These are phyloP conservation scores for Enteromius fasciolatus DNA, from an alignment of 2,797 vertebrate genomes.

Conservation along the genomic window DNA sequence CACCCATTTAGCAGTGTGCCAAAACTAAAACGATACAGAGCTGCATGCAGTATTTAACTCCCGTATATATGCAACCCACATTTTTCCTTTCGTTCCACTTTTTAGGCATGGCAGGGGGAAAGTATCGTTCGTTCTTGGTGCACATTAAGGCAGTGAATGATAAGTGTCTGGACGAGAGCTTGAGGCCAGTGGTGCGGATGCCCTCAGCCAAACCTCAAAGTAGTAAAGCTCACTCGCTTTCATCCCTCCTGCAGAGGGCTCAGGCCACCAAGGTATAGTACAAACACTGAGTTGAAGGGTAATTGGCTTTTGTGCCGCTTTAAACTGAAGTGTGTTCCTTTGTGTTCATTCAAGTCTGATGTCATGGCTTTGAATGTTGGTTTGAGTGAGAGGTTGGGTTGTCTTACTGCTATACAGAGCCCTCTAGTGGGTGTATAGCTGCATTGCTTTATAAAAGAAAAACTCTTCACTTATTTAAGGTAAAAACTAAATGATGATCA, in stretches of 20 bases:
- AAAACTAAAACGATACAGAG: not conserved
- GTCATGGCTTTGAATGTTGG: not conserved
- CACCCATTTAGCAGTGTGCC: not conserved
- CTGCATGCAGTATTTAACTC: not conserved
- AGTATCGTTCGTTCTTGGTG: constrained; percentile 98
- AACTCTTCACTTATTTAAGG: not conserved
- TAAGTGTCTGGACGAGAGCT: constrained; percentile 87
- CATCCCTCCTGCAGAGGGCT: constrained; percentile 92
- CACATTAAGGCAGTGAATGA: constrained; percentile 96
- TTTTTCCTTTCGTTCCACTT: not conserved
- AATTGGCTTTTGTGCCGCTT: not conserved
- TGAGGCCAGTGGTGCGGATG: constrained; percentile 93
- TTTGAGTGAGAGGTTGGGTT: not conserved
- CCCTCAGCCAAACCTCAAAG: constrained; percentile 88
- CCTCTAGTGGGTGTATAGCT: constrained; percentile 33
- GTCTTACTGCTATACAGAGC: not conserved
- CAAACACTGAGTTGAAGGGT: not conserved
- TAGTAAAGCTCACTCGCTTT: constrained; percentile 91
- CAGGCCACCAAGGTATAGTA: constrained; percentile 92
- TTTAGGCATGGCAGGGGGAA: constrained; percentile 97
- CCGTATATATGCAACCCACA: not conserved
- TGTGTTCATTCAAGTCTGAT: not conserved
- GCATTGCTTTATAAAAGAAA: not conserved
- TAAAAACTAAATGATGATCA: not conserved
- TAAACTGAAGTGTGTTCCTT: constrained; percentile 4